phyloP scores from a whole-genome alignment of 2,797 vertebrate species.

The Microhierax caerulescens region DNA sequence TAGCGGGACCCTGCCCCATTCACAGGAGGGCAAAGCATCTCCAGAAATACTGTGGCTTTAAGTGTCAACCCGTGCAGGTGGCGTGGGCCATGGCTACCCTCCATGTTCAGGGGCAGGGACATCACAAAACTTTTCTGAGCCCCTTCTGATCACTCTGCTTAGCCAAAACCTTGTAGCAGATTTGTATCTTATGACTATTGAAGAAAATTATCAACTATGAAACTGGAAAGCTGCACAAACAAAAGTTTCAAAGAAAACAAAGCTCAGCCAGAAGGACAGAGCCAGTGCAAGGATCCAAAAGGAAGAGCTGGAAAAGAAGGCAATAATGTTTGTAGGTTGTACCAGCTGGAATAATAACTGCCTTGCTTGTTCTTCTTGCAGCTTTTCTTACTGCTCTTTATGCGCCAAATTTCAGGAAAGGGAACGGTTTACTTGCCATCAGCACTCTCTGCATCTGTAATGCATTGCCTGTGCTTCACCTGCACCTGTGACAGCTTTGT shows the following conservation, averaged over 20 bases:
- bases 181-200: not conserved
- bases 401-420: not conserved
- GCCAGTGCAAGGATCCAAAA: not conserved
- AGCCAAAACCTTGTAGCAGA: not conserved
- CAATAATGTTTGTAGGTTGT: not conserved
- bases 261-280: not conserved
- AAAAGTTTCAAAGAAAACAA: slow-evolving; percentile 27
- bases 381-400: not conserved
- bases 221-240: slow-evolving; percentile 23
- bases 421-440: not conserved
- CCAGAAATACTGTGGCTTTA: not conserved
- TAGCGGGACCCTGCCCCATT: not conserved
- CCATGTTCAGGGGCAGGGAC: not conserved
- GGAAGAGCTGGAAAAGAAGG: slow-evolving; percentile 9
- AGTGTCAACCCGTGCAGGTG: not conserved
- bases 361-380: not conserved
- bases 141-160: not conserved
- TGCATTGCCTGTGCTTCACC: not conserved
- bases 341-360: slow-evolving; percentile 11
- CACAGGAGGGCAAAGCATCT: not conserved
- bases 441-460: not conserved
- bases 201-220: not conserved
- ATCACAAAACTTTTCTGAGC: not conserved
- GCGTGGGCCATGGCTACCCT: not conserved
- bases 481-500: not conserved